phyloP scores from a whole-genome alignment of 2,113 vertebrate genomes.

The Osmerus eperlanus region DNA sequence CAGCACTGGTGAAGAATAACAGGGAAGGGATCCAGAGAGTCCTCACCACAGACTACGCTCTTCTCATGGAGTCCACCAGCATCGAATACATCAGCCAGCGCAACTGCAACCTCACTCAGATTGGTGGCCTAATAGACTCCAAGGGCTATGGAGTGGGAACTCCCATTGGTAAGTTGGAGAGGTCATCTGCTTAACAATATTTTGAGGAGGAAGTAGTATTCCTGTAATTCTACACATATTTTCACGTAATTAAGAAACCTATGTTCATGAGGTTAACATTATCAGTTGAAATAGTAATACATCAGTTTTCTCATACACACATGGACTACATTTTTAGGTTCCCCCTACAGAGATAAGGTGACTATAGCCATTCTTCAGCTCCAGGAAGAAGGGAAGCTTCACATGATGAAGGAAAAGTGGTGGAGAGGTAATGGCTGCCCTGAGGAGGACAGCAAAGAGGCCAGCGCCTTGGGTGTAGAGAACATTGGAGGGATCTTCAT shows the following conservation, averaged over 20 bases:
- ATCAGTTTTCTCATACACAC: not conserved
- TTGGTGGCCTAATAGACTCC: slow-evolving; percentile 94
- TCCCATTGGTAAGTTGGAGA: slow-evolving; percentile 83
- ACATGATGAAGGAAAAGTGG: slow-evolving; percentile 99
- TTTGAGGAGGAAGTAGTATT: no score
- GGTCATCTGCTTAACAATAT: no score
- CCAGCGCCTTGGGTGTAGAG: slow-evolving; percentile 93
- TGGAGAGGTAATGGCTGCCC: slow-evolving; percentile 96
- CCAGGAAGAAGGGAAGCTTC: slow-evolving; percentile 95
- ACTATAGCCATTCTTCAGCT: slow-evolving; percentile 96
- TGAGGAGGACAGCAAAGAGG: slow-evolving; percentile 93
- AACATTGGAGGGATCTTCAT: slow-evolving; percentile 99
- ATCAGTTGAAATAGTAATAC: no score
- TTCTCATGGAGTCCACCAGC: slow-evolving; percentile 97
- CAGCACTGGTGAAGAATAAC: slow-evolving; percentile 90
- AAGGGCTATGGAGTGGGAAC: slow-evolving; percentile 98
- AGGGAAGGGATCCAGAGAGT: slow-evolving; percentile 93
- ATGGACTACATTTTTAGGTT: slow-evolving; percentile 69
- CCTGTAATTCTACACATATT: no score
- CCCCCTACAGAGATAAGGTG: slow-evolving; percentile 94
- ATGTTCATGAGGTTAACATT: no score
- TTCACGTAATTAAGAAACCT: no score
- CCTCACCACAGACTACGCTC: slow-evolving; percentile 91
- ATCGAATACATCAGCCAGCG: slow-evolving; percentile 98
- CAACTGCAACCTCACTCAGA: slow-evolving; percentile 98